These are phyloP conservation scores for Morone chrysops DNA, from an alignment of 2,113 vertebrate species.

Conservation along the genomic window DNA sequence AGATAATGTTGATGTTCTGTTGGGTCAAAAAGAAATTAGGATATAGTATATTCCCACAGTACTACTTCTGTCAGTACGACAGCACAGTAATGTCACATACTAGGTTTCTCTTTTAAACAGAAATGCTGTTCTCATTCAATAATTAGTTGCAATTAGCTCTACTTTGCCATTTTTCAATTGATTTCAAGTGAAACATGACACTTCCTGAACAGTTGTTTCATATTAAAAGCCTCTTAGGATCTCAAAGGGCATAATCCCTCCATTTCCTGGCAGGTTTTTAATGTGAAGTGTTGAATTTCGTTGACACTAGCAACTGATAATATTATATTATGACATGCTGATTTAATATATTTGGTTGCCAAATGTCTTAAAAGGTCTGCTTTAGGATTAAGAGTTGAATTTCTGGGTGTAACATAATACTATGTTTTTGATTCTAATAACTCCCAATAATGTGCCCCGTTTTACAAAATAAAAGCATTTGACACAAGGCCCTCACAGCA, in stretches of 20 bases:
- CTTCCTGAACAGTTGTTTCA: neutral
- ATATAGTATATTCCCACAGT: neutral
- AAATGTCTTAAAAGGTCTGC: neutral
- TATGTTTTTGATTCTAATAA: neutral
- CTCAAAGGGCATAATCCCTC: neutral
- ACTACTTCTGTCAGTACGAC: neutral
- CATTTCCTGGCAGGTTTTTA: neutral
- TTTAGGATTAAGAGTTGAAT: neutral
- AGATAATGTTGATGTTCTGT: neutral
- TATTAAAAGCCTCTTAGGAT: neutral
- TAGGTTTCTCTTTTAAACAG: neutral
- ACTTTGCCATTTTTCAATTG: neutral
- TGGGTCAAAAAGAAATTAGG: neutral
- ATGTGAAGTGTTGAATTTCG: neutral
- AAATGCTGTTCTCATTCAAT: neutral
- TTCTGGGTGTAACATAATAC: neutral
- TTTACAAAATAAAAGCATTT: neutral
- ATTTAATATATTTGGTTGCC: neutral
- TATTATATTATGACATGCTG: too few species aligned
- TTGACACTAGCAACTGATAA: too few species aligned
- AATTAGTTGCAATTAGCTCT: neutral
- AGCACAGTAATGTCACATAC: neutral
- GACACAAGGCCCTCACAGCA: slow-evolving; percentile 5
- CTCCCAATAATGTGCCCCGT: neutral
- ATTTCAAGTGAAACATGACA: neutral